These are phyloP conservation scores for Pentalonia nigronervosa DNA, from an alignment of 1,140 invertebrate species.

Conservation along the genomic window DNA sequence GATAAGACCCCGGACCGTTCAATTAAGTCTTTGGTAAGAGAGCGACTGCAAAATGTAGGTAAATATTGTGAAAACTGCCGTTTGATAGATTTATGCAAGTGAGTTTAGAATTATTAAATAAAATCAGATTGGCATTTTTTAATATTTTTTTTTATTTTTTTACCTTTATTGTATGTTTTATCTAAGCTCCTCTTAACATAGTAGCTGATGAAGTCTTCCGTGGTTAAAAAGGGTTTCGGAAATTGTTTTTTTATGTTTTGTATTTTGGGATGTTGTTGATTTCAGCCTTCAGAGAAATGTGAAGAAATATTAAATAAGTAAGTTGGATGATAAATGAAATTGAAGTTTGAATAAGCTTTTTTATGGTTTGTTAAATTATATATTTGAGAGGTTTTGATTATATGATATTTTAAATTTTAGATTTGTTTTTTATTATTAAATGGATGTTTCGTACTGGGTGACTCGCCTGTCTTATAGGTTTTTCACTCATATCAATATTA, in stretches of 20 bases:
- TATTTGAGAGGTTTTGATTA: background rate
- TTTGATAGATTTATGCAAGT: too few species aligned
- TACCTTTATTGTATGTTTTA: too few species aligned
- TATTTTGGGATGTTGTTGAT: background rate
- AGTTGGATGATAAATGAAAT: background rate
- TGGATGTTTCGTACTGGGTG: background rate
- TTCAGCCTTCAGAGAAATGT: background rate
- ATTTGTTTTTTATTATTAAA: background rate
- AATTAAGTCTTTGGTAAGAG: too few species aligned
- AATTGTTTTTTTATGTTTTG: background rate
- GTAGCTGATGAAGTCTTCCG: too few species aligned
- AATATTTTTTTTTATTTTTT: too few species aligned
- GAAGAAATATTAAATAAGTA: background rate
- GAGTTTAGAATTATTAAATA: too few species aligned
- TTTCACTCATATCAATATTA: background rate
- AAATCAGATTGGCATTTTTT: too few species aligned
- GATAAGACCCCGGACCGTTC: too few species aligned
- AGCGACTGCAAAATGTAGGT: too few species aligned
- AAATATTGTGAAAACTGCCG: too few species aligned
- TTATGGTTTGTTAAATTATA: background rate
- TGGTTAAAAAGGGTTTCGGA: too few species aligned
- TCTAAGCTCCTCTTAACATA: too few species aligned
- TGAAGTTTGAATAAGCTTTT: background rate
- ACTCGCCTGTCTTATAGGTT: background rate
- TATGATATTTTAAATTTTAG: background rate